These are phyloP conservation scores for Drosophila kuntzei DNA, from an alignment of 2,888 invertebrate species.

Conservation along the genomic window DNA sequence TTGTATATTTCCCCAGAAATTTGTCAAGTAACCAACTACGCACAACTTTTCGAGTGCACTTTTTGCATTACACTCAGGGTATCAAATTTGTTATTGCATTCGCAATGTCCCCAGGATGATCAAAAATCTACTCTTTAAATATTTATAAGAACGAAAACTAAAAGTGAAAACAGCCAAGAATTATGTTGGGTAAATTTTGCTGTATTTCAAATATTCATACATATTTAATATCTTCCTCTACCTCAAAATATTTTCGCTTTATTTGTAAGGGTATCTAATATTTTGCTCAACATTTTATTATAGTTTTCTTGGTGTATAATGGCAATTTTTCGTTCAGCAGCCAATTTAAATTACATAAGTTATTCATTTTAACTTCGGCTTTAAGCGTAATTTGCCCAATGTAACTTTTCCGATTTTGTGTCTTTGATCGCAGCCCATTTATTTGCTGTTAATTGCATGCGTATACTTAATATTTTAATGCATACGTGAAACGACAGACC, in stretches of 20 bases:
- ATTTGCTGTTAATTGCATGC: conserved; percentile 29
- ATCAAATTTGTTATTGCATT: conserved; percentile 34
- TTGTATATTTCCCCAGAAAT: conserved; percentile 56
- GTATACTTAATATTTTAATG: conserved; percentile 49
- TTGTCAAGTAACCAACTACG: conserved; percentile 63
- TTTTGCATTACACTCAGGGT: conserved; percentile 23
- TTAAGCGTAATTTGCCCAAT: conserved; percentile 23
- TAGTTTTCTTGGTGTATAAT: conserved; percentile 1
- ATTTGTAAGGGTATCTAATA: conserved; percentile 5
- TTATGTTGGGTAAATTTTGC: background rate
- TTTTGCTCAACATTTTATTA: background rate
- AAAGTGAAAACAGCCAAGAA: background rate
- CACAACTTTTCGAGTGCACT: conserved; percentile 55
- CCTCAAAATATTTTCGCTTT: background rate
- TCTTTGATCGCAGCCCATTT: conserved; percentile 25
- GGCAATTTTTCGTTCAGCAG: conserved; percentile 32
- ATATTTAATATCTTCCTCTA: background rate
- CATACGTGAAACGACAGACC: conserved; percentile 16
- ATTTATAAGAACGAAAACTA: conserved; percentile 5
- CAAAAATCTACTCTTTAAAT: conserved; percentile 10
- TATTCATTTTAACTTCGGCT: conserved; percentile 24
- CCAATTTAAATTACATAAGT: conserved; percentile 47
- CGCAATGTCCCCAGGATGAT: background rate
- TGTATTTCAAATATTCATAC: background rate
- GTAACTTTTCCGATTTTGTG: conserved; percentile 19